Conservation (phyloP, 1,140 invertebrate species). For the Leptonema lineaticorne region DNA sequence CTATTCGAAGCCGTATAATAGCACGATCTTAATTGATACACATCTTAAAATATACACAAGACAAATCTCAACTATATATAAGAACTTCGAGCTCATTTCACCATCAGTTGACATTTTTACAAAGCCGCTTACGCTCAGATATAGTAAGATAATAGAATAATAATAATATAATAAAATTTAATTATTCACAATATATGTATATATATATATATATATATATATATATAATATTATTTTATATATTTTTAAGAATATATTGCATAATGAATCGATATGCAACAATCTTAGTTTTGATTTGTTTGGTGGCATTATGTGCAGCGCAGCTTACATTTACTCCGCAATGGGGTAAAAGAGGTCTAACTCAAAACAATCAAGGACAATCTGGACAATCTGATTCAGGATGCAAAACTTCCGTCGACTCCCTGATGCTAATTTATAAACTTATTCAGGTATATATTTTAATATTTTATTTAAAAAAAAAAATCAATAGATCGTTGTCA, state of each 20-base stretch:
- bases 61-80: too few species aligned
- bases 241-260: too few species aligned
- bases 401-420: slow-evolving; percentile 13
- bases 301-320: neutral
- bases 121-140: too few species aligned
- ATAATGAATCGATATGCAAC: neutral
- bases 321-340: slow-evolving; percentile 4
- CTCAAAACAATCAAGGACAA: neutral
- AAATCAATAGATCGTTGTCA: neutral
- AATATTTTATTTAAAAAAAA: neutral
- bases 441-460: neutral
- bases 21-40: too few species aligned
- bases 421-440: slow-evolving; percentile 19
- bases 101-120: too few species aligned
- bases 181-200: too few species aligned
- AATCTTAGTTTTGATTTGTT: neutral
- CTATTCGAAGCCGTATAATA: too few species aligned
- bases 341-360: slow-evolving; percentile 6
- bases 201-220: neutral
- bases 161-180: too few species aligned
- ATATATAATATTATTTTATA: neutral
- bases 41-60: too few species aligned
- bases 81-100: too few species aligned
- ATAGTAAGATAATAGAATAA: too few species aligned
- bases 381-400: neutral